Evolutionary conservation across 53 echinoderm and acorn worm genomes (phyloP).

Genomic region (Paelopatides confundens): DNA sequence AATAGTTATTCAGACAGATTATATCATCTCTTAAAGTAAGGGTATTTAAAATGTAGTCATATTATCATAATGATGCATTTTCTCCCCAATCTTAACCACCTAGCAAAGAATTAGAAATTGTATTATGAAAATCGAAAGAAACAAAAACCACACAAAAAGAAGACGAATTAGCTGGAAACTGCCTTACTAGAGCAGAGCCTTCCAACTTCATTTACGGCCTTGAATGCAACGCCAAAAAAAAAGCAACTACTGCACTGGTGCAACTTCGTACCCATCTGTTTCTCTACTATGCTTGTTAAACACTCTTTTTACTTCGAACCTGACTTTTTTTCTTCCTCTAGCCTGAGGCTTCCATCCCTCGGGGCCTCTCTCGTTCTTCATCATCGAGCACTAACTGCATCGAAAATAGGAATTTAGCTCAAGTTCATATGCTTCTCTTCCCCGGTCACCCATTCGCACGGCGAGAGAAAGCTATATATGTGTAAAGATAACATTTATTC

Average conservation of each 20-base stretch:
- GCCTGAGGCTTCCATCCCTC: slow-evolving; percentile 11
- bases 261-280: slow-evolving; percentile 17
- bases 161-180: not conserved
- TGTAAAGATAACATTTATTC: slow-evolving; percentile 44
- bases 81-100: too few relatives aligned
- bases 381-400: slow-evolving; percentile 5
- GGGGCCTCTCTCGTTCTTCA: slow-evolving; percentile 26
- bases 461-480: slow-evolving; percentile 30
- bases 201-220: not conserved
- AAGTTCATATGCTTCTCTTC: slow-evolving; percentile 25
- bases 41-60: too few relatives aligned
- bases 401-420: slow-evolving; percentile 41
- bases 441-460: slow-evolving; percentile 37
- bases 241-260: too few relatives aligned
- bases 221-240: not conserved
- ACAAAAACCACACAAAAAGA: not conserved
- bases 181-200: not conserved
- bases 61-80: too few relatives aligned
- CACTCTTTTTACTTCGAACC: slow-evolving; percentile 19
- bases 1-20: too few relatives aligned
- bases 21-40: too few relatives aligned
- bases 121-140: not conserved
- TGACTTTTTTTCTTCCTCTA: slow-evolving; percentile 11
- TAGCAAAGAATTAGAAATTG: not conserved
- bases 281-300: slow-evolving; percentile 35